phyloP scores from a whole-genome alignment of 1,140 invertebrate genomes.

The Thalassaphorura encarpata region DNA sequence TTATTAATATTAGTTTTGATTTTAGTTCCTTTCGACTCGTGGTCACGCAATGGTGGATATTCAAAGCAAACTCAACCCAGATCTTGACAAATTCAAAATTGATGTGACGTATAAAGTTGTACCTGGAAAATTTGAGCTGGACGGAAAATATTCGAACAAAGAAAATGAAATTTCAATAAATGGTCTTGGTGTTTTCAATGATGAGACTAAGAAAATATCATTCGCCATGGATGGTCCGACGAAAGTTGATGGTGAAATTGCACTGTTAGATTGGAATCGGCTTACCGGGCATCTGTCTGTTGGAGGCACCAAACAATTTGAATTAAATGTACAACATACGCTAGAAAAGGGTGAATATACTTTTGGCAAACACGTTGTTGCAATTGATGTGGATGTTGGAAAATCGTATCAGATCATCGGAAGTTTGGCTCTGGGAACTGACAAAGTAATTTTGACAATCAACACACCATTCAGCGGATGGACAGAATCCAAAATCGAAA shows the following conservation, averaged over 20 bases:
- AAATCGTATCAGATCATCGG: constrained; percentile 12
- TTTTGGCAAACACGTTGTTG: constrained; percentile 18
- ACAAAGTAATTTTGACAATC: constrained; percentile 9
- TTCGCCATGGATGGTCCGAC: background rate
- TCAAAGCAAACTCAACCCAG: background rate
- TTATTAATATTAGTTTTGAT: too few relatives aligned
- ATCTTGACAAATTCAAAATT: background rate
- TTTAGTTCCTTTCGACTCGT: too few relatives aligned
- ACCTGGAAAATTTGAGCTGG: background rate
- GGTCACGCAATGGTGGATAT: too few relatives aligned
- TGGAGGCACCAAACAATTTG: background rate
- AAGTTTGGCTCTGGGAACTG: constrained; percentile 12
- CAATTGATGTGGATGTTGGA: background rate
- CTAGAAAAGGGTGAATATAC: constrained; percentile 8
- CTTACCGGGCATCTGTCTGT: background rate
- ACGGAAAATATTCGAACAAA: constrained; percentile 1
- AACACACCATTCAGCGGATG: constrained; percentile 19
- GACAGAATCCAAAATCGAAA: constrained; percentile 8
- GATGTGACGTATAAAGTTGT: background rate
- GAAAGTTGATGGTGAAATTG: background rate
- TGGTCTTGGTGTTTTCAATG: background rate
- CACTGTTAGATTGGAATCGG: background rate
- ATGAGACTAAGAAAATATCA: constrained; percentile 3
- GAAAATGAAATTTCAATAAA: background rate
- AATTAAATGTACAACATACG: constrained; percentile 8